Conservation (phyloP, 1,140 invertebrate genomes). For the Whitmania pigra region DNA sequence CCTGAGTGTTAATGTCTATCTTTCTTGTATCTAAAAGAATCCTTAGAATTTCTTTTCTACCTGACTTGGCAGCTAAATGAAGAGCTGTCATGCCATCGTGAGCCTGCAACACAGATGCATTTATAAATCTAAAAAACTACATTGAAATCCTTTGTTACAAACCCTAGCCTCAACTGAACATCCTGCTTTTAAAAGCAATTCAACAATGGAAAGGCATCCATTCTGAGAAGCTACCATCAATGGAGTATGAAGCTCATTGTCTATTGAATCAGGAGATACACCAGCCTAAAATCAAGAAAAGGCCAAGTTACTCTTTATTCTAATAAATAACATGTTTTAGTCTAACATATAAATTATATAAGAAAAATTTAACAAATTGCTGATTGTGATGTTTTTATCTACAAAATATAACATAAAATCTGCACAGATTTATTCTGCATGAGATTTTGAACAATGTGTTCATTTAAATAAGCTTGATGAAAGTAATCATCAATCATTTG, state of each 20-base stretch:
- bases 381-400: no score
- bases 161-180: neutral
- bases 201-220: constrained; percentile 41
- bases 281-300: constrained; percentile 50
- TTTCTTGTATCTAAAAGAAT: constrained; percentile 71
- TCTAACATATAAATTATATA: no score
- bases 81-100: constrained; percentile 88
- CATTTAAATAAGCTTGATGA: no score
- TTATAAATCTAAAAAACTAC: neutral
- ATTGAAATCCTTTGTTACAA: neutral
- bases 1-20: constrained; percentile 32
- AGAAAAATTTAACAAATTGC: no score
- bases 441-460: no score
- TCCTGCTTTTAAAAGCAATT: neutral
- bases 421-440: no score
- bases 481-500: no score
- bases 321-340: no score
- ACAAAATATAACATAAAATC: no score
- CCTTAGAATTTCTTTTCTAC: constrained; percentile 86
- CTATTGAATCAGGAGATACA: constrained; percentile 56
- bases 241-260: constrained; percentile 63
- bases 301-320: neutral
- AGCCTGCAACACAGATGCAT: constrained; percentile 47
- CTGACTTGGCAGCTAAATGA: constrained; percentile 98
- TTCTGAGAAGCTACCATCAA: constrained; percentile 63